Conservation (phyloP, 2,113 vertebrate genomes). For the Tretioscincus oriximinensis region DNA sequence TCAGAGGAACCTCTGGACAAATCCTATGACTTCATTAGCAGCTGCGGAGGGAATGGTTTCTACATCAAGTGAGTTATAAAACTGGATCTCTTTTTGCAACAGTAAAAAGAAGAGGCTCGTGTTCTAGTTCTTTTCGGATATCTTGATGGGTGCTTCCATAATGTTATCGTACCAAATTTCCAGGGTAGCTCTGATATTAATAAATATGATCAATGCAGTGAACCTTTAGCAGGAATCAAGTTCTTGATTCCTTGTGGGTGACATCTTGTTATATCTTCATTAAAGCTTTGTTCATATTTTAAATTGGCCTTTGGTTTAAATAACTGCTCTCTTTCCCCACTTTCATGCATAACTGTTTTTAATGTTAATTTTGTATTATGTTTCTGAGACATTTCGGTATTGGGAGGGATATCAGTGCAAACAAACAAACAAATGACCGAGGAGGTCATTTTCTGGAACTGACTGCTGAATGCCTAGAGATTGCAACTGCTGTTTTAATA, state of each 20-base stretch:
- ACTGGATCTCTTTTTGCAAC: background rate
- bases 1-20: constrained; percentile 90
- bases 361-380: too few species aligned
- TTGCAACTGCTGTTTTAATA: too few species aligned
- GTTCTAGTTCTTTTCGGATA: background rate
- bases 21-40: constrained; percentile 96
- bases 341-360: too few species aligned
- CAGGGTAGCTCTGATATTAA: background rate
- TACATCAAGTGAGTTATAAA: constrained; percentile 82
- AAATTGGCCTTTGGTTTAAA: background rate
- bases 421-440: too few species aligned
- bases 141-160: background rate
- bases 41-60: constrained; percentile 89
- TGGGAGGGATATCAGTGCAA: too few species aligned
- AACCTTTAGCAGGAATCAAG: background rate
- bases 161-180: background rate
- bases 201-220: too few species aligned
- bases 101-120: background rate
- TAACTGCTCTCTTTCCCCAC: too few species aligned
- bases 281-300: background rate
- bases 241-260: rapidly evolving
- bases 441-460: too few species aligned
- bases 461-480: too few species aligned
- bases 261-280: background rate
- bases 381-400: too few species aligned